Conservation (phyloP, 2,888 invertebrate species). For the Limnephilus rhombicus region DNA sequence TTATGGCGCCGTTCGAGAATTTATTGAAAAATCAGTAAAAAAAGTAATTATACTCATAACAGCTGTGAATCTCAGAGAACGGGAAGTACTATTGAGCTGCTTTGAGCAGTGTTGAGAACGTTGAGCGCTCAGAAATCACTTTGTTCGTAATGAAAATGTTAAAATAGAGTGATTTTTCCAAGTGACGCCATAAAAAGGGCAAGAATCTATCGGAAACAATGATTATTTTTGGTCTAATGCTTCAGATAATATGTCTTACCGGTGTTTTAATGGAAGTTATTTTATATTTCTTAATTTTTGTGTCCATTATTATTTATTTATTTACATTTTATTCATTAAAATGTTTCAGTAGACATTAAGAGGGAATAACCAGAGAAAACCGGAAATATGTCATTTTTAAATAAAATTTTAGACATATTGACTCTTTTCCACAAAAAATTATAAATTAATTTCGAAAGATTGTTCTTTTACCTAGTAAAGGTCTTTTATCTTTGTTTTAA, state of each 20-base stretch:
- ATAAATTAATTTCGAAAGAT: too few species aligned
- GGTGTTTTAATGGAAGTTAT: background rate
- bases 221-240: background rate
- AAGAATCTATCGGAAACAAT: background rate
- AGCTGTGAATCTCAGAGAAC: background rate
- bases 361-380: too few species aligned
- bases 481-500: too few species aligned
- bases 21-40: constrained; percentile 40
- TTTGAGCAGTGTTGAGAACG: background rate
- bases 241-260: background rate
- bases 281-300: background rate
- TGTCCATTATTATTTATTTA: background rate
- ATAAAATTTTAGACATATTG: too few species aligned
- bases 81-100: background rate
- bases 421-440: too few species aligned
- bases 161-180: background rate
- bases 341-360: too few species aligned
- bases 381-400: too few species aligned
- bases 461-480: too few species aligned
- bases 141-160: constrained; percentile 4
- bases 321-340: too few species aligned
- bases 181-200: background rate
- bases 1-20: constrained; percentile 43
- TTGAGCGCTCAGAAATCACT: background rate
- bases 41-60: constrained; percentile 33